phyloP scores from a whole-genome alignment of 2,888 invertebrate genomes.

The Ernsta delagoae region DNA sequence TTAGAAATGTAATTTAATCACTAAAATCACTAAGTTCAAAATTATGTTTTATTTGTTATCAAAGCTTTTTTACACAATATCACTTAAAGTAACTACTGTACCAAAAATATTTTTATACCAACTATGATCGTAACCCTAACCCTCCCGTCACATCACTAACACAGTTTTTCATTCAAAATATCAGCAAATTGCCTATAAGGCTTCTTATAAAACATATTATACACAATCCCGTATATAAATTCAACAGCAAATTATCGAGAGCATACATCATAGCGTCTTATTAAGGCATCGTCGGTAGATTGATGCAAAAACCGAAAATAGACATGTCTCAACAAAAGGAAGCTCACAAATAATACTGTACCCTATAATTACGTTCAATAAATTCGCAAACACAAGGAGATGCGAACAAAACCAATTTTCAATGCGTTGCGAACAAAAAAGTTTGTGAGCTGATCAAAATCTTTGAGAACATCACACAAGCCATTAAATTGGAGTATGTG shows the following conservation, averaged over 20 bases:
- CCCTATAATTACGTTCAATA: slow-evolving; percentile 72
- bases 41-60: no score
- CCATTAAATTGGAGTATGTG: slow-evolving; percentile 47
- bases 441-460: slow-evolving; percentile 41
- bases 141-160: neutral
- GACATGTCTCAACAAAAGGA: slow-evolving; percentile 46
- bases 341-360: slow-evolving; percentile 50
- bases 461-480: slow-evolving; percentile 42
- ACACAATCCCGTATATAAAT: slow-evolving; percentile 39
- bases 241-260: slow-evolving; percentile 46
- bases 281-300: slow-evolving; percentile 47
- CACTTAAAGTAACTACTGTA: neutral
- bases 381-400: slow-evolving; percentile 55
- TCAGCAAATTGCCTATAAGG: slow-evolving; percentile 37
- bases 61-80: neutral
- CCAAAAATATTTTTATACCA: no score
- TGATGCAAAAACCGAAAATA: slow-evolving; percentile 46
- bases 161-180: slow-evolving; percentile 23
- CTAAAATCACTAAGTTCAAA: no score
- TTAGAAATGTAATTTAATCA: no score
- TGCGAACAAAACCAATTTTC: slow-evolving; percentile 54
- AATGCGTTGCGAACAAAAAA: slow-evolving; percentile 50
- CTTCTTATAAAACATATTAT: slow-evolving; percentile 43
- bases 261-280: slow-evolving; percentile 47
- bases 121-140: no score